Base-by-base conservation (phyloP, 2,888 invertebrate species). In the Trypoxylon attenuatum region DNA sequence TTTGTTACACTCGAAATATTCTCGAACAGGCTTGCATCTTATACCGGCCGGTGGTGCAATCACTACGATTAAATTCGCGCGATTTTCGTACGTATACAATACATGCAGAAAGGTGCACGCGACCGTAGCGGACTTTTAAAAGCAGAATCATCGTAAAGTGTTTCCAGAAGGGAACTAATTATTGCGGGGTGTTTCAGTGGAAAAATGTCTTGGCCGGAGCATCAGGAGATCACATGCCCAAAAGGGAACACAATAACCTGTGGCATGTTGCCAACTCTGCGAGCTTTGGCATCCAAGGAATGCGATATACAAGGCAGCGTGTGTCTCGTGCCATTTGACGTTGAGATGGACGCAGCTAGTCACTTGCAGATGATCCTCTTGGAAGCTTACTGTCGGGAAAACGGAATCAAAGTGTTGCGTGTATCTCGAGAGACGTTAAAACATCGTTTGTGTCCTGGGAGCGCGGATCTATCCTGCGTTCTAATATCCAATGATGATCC, bases 351-450 rank as follows among this genome's bases (percentile, higher is more conserved):
- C 84, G 91, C 93, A 22, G 92, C 93, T 3, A 92, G 92, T 5
- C 94, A 94, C 81, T 93, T 94, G 89, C 94, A 94, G 79, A 92
- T 93, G 81, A 94, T 94, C 3, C 88, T 94, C 0, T 87, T 94
- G 25, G 93, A 94, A 80, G 94, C 94, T 0, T 94, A 93, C 84
- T 94, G 94, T 85, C 92, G 91, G 33, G 94, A 94, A 85, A 93
- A 94, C 68, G 93, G 92, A 73, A 94, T 94, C 80, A 92, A 92
- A 78, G 92, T 93, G 52, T 91, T 94, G 70, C 92, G 93, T 88
- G 93, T 92, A 84, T 88, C 82, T 25, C 73, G 70, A 23, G 69
- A 78, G 15, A 71, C 65, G 18, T 75, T 84, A 23, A 62, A 73
- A 15, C 58, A 77, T 3, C 73, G 74, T 22, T 59, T 85, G 21